These are phyloP conservation scores for Gnatocerus cornutus DNA, from an alignment of 2,888 invertebrate species.

Conservation along the genomic window DNA sequence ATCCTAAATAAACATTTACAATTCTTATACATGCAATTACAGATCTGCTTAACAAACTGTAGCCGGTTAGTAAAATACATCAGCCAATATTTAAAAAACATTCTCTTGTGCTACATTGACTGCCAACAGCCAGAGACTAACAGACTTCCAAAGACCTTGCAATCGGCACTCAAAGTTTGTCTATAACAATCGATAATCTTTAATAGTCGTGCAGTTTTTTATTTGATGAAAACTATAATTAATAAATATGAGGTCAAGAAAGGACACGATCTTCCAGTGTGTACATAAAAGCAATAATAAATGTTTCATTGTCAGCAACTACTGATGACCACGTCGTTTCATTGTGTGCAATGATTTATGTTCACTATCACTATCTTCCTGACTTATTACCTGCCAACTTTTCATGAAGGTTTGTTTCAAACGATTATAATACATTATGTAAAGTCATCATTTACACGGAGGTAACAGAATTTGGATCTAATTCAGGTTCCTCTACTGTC, in stretches of 20 bases:
- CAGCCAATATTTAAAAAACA: no score
- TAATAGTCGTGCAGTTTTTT: slow-evolving; percentile 3
- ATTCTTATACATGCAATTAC: no score
- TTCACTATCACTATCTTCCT: slow-evolving; percentile 46
- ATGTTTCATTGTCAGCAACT: slow-evolving; percentile 46
- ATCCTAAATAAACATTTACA: no score
- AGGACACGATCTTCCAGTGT: background rate
- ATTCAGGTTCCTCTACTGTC: background rate
- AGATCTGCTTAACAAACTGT: no score
- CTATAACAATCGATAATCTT: background rate
- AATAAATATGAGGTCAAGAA: slow-evolving; percentile 26
- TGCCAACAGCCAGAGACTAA: background rate
- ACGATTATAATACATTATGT: slow-evolving; percentile 5
- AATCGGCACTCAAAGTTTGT: slow-evolving; percentile 9
- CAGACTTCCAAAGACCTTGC: slow-evolving; percentile 29
- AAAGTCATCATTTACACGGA: slow-evolving; percentile 4
- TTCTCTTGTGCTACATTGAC: no score
- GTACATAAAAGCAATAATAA: slow-evolving; percentile 9
- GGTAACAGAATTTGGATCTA: background rate
- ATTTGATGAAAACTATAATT: slow-evolving; percentile 26
- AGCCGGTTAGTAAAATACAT: no score
- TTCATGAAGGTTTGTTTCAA: slow-evolving; percentile 31
- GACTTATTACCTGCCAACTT: slow-evolving; percentile 54
- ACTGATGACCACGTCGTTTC: slow-evolving; percentile 37
- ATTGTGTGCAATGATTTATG: slow-evolving; percentile 43